Evolutionary conservation across 1,140 invertebrate species (phyloP).

Genomic region (Hestina assimilis): DNA sequence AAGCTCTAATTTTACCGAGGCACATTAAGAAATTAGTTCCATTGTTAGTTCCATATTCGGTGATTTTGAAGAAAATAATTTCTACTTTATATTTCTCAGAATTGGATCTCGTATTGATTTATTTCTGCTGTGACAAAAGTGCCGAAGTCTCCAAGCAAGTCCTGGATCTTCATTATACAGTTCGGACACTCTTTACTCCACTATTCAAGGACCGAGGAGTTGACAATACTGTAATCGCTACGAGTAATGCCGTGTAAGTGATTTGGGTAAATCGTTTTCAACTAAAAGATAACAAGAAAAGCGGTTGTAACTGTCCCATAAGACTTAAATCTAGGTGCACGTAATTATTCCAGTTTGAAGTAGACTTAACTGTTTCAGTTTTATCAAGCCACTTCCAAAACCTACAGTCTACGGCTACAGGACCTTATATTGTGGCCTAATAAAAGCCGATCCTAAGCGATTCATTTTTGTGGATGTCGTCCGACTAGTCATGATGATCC

Average conservation of each 20-base stretch:
- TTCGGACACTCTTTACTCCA: conserved; percentile 40
- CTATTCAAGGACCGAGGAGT: conserved; percentile 45
- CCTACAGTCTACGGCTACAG: conserved; percentile 79
- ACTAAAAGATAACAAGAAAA: no score
- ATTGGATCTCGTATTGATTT: conserved; percentile 46
- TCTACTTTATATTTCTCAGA: conserved; percentile 28
- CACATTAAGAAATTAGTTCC: no score
- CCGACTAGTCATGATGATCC: conserved; percentile 79
- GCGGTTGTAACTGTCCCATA: no score
- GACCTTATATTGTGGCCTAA: conserved; percentile 74
- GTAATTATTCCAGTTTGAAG: no score
- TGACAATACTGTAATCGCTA: conserved; percentile 30
- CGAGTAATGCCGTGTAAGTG: conserved; percentile 20
- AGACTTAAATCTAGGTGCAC: no score
- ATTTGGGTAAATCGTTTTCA: conserved; percentile 34
- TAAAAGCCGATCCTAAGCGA: conserved; percentile 78
- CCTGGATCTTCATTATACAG: conserved; percentile 53
- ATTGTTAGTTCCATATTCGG: no score
- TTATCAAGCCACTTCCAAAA: conserved; percentile 67
- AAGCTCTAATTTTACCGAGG: no score
- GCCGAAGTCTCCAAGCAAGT: conserved; percentile 53
- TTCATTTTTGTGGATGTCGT: conserved; percentile 78
- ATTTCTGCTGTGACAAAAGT: conserved; percentile 50
- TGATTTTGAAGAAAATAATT: not conserved
- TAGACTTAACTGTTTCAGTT: conserved; percentile 40